Base-by-base conservation (phyloP, 2,797 vertebrate genomes). In the Neoniphon sammara region DNA sequence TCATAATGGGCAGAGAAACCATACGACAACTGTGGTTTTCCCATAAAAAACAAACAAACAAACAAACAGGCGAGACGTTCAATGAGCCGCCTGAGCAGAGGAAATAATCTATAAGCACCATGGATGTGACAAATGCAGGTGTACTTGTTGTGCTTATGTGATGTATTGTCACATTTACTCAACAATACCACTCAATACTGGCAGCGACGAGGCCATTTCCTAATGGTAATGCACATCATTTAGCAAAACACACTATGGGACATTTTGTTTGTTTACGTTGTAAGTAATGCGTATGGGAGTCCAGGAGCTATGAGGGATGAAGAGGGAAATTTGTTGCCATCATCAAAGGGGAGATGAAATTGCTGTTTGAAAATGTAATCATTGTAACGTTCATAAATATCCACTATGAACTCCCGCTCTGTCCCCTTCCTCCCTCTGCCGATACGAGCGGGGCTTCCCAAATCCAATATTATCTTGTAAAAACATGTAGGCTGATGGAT, bases 401-500 rank as follows among this genome's bases (percentile, higher is more conserved):
- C 61, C 63, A 70, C 58, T 3, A 65, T 59, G 60, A 84, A 25
- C 55, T 77, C n/a, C n/a, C 66, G 49, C 54, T 55, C 42, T 18
- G 18, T n/a, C 56, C 71, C 58, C n/a, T 55, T 49, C 25, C 46
- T 55, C 34, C 50, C 46, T 23, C 30, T 31, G 64, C 73, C 53
- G 59, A 69, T 64, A 77, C 30, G 25, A 78, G 49, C n/a, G 62
- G 80, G 63, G 68, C 66, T 78, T 86, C 64, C 83, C 50, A 83
- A 84, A 90, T 91, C 75, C 87, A 80, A 89, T 91, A 88, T 84
- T 85, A 77, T 87, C 82, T 85, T 83, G 80, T 89, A 87, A 88
- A 88, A 91, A 83, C 87, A 86, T 76, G 89, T 66, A 59, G 62
- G 52, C 78, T 30, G 69, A 89, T 88, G 78, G 89, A 91, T 91